A percentile compares a stretch with the other conserved stretches of the same genome.
phyloP scores from a whole-genome alignment of 2,113 vertebrate genomes.

The Tauraco erythrolophus region DNA sequence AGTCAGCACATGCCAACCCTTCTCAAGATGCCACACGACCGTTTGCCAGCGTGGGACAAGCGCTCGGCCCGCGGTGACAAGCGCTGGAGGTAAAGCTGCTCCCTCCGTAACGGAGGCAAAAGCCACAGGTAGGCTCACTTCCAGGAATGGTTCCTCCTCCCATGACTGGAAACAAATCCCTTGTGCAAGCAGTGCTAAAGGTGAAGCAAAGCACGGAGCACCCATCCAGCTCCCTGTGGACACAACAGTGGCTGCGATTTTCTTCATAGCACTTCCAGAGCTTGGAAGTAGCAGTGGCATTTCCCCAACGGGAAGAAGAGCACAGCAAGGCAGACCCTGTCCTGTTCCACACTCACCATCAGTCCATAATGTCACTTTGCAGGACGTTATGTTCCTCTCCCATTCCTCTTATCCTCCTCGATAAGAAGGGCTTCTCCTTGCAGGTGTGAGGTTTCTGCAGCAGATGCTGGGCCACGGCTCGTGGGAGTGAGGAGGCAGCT shows the following conservation, averaged over 20 bases:
- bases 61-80: not conserved
- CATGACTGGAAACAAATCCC: not conserved
- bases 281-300: not conserved
- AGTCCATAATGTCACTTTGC: not conserved
- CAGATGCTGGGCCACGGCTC: too few relatives aligned
- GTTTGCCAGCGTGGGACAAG: not conserved
- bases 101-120: not conserved
- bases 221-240: not conserved
- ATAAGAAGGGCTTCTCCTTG: not conserved
- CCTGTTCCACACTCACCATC: not conserved
- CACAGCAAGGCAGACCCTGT: not conserved
- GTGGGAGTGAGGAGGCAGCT: not conserved
- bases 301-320: not conserved
- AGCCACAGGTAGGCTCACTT: not conserved
- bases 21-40: not conserved
- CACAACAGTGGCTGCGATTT: not conserved
- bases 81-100: not conserved
- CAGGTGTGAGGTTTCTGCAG: not conserved
- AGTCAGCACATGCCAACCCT: not conserved
- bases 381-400: not conserved
- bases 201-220: not conserved
- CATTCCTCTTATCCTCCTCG: accelerated
- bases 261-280: not conserved
- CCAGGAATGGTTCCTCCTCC: not conserved
- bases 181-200: not conserved